Evolutionary conservation across 2,888 invertebrate species (phyloP), one percentile per base, ranked within the genome.

Genomic region (Hesperia comma): DNA sequence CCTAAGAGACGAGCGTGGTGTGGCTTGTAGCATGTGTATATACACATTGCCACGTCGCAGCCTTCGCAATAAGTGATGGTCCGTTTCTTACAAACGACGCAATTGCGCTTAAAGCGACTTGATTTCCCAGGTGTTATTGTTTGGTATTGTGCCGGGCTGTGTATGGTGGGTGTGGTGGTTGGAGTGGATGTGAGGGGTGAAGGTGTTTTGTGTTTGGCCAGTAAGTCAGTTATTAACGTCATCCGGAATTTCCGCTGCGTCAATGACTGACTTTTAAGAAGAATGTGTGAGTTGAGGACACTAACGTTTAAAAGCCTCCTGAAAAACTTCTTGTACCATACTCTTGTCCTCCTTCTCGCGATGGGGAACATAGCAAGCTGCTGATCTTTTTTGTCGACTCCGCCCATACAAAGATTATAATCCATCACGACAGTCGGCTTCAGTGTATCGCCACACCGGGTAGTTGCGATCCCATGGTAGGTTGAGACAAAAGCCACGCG

Each of bases 291-390:
- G 54, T 76, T 76, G 1, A 74, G 32, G 7, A 73, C 69, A 57
- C 71, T 72, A 33, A 37, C 56, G 21, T 67, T 67, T 37, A 61
- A 46, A 68, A 75, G 68, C 2, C 71, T 19, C 19, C 69, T 66
- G 17, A 77, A 75, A 56, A 67, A 53, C 19, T 67, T 67, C 17
- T 68, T 68, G 56, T 76, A 76, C 75, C 76, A 77, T 0, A 73
- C 61, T 8, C 46, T 49, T 12, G 61, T 73, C 6, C 69, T 63
- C 46, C 61, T 61, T n/a, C 73, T 53, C 64, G 75, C 74, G 7
- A 74, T 58, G 0, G 74, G 76, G 53, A 69, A 73, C 73, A 70
- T 71, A 0, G 73, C 63, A 8, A 74, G 10, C 58, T 61, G 49
- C 56, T 74, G 72, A 55, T 74, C 68, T 66, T 69, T n/a, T n/a